Evolutionary conservation across 2,113 vertebrate genomes (phyloP), one percentile per base, ranked within the genome.

Genomic region (Dryoscopus gambensis): DNA sequence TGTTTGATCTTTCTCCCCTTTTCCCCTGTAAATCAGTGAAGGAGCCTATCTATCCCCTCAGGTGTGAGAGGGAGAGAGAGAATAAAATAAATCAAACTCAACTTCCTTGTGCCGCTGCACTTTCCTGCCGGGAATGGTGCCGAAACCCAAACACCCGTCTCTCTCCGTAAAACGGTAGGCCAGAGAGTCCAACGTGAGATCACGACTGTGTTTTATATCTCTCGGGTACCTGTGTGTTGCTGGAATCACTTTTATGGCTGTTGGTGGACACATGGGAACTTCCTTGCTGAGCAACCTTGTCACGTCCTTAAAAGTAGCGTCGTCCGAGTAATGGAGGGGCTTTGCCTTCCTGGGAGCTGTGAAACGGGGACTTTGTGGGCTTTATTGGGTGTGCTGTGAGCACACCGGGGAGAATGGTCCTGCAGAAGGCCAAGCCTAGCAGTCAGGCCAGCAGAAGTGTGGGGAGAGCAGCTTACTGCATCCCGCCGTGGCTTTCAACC

Each of bases 391-490:
- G 89, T 96, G 97, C 96, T 91, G 87, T 76, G 95, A 81, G 77
- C 80, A 89, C 69, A 44, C 89, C 67, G 69, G 87, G 82, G 77
- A 95, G 93, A 97, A 95, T 75, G 96, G 97, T 98, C 94, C 93
- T 97, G 97, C 98, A 97, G 97, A 98, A 98, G 97, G 98, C 96
- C 97, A 83, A 91, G 90, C 95, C 97, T 76, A 94, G 62, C 95
- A 11, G 30, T 2, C 67, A 64, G 84, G n/a, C 47, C 65, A 69
- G 53, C 10, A 31, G 40, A 76, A 91, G 28, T 5, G 25, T n/a
- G 49, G 63, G 46, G 17, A 86, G 33, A 37, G 56, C 77, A 44
- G 65, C 21, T 70, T 9, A 1, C 20, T 56, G 24, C 67, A 22
- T 42, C 81, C 44, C 2, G 1, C 50, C 6, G 4, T 15, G 70